Conservation (phyloP, 2,113 vertebrate species). For the Microcebus lehilahytsara region DNA sequence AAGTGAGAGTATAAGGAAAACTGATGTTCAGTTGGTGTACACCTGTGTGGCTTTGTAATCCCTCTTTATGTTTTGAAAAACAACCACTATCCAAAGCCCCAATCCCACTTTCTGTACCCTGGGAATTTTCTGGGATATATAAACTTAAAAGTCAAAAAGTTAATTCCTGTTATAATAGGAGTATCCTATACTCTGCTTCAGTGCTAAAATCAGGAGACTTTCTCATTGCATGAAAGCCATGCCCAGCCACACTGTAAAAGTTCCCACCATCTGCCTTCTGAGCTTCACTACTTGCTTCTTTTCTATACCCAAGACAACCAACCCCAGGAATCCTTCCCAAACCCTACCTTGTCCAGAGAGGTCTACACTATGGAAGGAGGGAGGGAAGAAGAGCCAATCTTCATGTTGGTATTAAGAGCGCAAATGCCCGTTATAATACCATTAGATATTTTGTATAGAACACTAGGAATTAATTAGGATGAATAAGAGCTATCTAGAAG, state of each 20-base stretch:
- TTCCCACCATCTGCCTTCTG: not conserved
- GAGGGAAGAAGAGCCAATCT: too few relatives aligned
- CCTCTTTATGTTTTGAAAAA: not conserved
- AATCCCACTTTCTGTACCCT: not conserved
- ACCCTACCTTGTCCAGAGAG: not conserved
- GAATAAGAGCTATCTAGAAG: not conserved
- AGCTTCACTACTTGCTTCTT: not conserved
- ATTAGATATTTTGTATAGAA: not conserved
- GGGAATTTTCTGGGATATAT: too few relatives aligned
- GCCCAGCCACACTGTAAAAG: rapidly evolving
- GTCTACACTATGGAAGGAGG: not conserved
- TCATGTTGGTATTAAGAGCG: not conserved
- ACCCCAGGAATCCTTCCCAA: rapidly evolving
- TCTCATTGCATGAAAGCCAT: too few relatives aligned
- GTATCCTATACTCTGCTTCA: too few relatives aligned
- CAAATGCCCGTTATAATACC: not conserved
- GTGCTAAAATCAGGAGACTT: not conserved
- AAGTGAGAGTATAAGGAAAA: not conserved
- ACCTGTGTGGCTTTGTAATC: not conserved
- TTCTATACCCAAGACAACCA: not conserved
- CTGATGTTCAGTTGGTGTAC: too few relatives aligned
- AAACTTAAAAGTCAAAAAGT: not conserved
- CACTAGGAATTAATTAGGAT: not conserved
- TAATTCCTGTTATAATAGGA: not conserved
- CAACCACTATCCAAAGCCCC: rapidly evolving